Conservation (phyloP, 2,113 vertebrate species). For the Dermatemys mawii region DNA sequence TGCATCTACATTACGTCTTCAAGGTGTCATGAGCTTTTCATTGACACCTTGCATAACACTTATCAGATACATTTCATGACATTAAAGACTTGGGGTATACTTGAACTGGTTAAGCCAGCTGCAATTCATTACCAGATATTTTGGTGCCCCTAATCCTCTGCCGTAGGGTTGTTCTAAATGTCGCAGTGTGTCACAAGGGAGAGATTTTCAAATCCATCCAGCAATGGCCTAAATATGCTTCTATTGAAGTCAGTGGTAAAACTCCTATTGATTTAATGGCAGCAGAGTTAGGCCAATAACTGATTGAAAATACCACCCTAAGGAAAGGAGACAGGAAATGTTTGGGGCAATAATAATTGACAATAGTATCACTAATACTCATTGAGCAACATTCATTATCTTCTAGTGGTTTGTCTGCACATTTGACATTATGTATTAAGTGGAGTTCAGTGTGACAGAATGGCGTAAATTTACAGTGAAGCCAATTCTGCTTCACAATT, state of each 20-base stretch:
- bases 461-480: slow-evolving; percentile 36
- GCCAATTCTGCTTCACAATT: slow-evolving; percentile 33
- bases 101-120: too few species aligned
- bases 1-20: too few species aligned
- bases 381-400: background rate
- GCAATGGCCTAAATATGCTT: background rate
- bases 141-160: background rate
- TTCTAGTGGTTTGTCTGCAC: background rate
- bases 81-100: too few species aligned
- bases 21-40: too few species aligned
- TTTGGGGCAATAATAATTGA: background rate
- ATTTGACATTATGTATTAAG: slow-evolving; percentile 20
- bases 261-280: background rate
- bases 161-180: background rate
- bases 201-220: background rate
- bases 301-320: background rate
- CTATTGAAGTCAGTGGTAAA: background rate
- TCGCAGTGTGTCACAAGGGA: background rate
- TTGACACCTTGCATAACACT: too few species aligned
- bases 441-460: slow-evolving; percentile 39
- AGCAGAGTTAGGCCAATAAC: background rate
- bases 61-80: too few species aligned
- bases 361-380: background rate
- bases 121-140: too few species aligned
- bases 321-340: background rate